A percentile compares a stretch with the other conserved stretches of the same genome.
Evolutionary conservation across 2,888 invertebrate genomes (phyloP).

Genomic region (Drosophila tripunctata): DNA sequence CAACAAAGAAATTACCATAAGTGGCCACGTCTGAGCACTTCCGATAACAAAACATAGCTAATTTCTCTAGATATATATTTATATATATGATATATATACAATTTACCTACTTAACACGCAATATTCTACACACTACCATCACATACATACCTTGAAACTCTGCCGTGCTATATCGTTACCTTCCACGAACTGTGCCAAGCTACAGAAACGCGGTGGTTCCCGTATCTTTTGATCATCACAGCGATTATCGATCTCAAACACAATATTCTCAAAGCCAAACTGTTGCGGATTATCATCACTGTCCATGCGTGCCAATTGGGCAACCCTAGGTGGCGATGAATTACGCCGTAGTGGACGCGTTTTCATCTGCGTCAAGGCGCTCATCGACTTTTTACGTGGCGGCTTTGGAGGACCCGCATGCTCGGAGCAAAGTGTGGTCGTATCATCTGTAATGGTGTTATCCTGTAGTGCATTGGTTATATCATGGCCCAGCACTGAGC

Average conservation of each 20-base stretch:
- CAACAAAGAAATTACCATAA: constrained; percentile 80
- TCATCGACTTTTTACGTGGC: constrained; percentile 68
- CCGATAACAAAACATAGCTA: constrained; percentile 65
- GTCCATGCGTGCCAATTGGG: constrained; percentile 85
- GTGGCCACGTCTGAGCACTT: constrained; percentile 66
- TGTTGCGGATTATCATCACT: constrained; percentile 84
- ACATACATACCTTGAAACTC: constrained; percentile 90
- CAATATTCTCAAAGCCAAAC: constrained; percentile 90
- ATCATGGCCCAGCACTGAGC: constrained; percentile 90
- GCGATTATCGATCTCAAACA: constrained; percentile 86
- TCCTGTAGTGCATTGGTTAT: constrained; percentile 88
- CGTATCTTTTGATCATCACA: constrained; percentile 85
- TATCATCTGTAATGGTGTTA: constrained; percentile 89
- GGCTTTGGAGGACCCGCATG: constrained; percentile 63
- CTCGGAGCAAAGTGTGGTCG: constrained; percentile 87
- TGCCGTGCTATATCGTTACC: constrained; percentile 92
- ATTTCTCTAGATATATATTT: constrained; percentile 42
- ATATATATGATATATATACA: constrained; percentile 37
- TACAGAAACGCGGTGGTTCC: constrained; percentile 89
- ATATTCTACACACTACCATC: not conserved
- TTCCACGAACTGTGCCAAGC: constrained; percentile 92
- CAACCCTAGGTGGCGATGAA: constrained; percentile 82
- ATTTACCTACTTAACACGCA: constrained; percentile 28
- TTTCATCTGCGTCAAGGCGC: constrained; percentile 39
- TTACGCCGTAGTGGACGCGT: constrained; percentile 85